Evolutionary conservation across 2,888 invertebrate genomes (phyloP), one percentile per base, ranked within the genome.

Genomic region (Merodon equestris): DNA sequence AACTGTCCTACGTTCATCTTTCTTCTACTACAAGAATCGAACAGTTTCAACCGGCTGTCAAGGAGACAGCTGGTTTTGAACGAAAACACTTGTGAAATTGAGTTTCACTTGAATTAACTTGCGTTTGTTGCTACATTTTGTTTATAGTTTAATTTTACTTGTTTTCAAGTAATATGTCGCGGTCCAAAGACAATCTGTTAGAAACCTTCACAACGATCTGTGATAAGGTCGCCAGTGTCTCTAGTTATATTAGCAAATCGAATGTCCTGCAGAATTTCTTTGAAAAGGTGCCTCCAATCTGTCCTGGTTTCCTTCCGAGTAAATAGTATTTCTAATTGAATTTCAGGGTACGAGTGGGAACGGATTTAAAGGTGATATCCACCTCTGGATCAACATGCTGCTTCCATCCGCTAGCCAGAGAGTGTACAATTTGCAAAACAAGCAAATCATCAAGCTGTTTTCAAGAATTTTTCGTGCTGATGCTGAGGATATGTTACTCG

Each of bases 351-450:
- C 89, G 13, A 90, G 91, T 87, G 89, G 91, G 85, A 92, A 90
- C 40, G 90, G 91, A 9, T 97, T 96, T 86, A 91, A 93, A 85
- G 95, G 97, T 1, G 94, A 97, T 87, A 86, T 95, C 27, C 90
- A 92, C 48, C 89, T 96, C 47, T 94, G 97, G 95, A 92, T 96
- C 86, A 94, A 94, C 84, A 88, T 97, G 82, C 88, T 98, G 17
- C 89, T 98, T 57, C 98, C 97, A 0, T 94, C 93, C 51, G 94
- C 94, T 19, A 91, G 93, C 12, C 96, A 96, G 87, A 90, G 96
- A 75, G 93, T 97, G 36, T 98, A 97, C 87, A 97, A 98, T 90
- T 90, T 98, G 54, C 96, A 97, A 90, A 96, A 94, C 86, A 97
- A 97, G 87, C 97, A 97, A 85, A 90, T 98, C 61, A 90, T 97